Evolutionary conservation across 2,888 invertebrate species (phyloP).

Genomic region (Griposia aprilina): DNA sequence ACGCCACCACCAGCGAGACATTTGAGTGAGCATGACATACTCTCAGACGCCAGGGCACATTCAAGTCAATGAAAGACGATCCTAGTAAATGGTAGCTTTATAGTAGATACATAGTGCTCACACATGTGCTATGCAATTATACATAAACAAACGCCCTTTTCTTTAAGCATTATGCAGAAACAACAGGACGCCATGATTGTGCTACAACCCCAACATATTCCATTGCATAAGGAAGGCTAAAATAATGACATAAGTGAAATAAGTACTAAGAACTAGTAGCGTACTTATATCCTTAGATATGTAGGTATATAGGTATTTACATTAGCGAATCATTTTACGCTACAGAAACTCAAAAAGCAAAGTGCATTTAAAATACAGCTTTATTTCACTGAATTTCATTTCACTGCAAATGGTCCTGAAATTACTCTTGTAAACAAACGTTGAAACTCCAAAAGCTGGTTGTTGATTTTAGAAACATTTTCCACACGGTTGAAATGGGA

Average conservation of each 20-base stretch:
- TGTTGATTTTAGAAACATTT: conserved; percentile 28
- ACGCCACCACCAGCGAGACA: too few relatives aligned
- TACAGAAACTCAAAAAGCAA: conserved; percentile 21
- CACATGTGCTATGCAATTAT: too few relatives aligned
- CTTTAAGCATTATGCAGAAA: too few relatives aligned
- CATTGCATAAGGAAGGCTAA: neutral
- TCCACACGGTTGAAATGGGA: conserved; percentile 24
- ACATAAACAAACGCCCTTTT: neutral
- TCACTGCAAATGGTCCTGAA: conserved; percentile 18
- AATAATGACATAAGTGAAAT: neutral
- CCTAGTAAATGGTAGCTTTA: too few relatives aligned
- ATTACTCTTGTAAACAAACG: conserved; percentile 13
- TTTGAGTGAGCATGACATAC: too few relatives aligned
- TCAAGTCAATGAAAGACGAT: too few relatives aligned
- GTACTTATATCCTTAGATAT: neutral
- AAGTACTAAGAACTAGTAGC: too few relatives aligned
- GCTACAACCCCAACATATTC: neutral
- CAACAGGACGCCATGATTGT: neutral
- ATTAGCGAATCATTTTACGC: conserved; percentile 25
- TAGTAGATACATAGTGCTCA: too few relatives aligned
- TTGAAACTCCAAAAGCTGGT: conserved; percentile 5
- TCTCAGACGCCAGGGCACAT: too few relatives aligned
- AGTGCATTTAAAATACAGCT: conserved; percentile 30
- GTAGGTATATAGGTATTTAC: neutral
- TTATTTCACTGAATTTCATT: neutral